Evolutionary conservation across 2,888 invertebrate genomes (phyloP).

Genomic region (Melinaea marsaeus): DNA sequence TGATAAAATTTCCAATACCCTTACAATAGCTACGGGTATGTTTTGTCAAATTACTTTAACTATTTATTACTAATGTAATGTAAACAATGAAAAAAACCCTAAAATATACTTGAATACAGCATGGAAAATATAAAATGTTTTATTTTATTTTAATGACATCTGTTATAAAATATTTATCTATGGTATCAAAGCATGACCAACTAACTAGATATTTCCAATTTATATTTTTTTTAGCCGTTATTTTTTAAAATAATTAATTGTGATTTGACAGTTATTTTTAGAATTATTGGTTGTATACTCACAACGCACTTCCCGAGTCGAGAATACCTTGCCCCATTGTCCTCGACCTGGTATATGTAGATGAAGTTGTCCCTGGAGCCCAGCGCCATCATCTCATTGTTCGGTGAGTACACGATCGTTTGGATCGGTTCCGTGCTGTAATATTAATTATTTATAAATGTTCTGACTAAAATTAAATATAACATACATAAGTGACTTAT

Average conservation of each 20-base stretch:
- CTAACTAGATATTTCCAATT: not conserved
- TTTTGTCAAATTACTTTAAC: too few relatives aligned
- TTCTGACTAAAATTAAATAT: too few relatives aligned
- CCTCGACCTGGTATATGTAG: conserved; percentile 91
- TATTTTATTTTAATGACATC: not conserved
- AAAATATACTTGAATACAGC: too few relatives aligned
- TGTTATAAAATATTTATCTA: not conserved
- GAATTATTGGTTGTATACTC: conserved; percentile 51
- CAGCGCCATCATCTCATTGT: conserved; percentile 88
- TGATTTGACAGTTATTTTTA: too few relatives aligned
- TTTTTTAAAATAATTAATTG: too few relatives aligned
- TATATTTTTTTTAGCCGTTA: too few relatives aligned
- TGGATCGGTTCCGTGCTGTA: conserved; percentile 78
- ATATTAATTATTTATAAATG: not conserved
- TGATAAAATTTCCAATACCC: too few relatives aligned
- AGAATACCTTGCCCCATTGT: conserved; percentile 85
- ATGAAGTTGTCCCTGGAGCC: conserved; percentile 94
- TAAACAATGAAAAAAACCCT: too few relatives aligned
- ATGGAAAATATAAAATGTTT: not conserved
- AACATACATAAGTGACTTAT: too few relatives aligned
- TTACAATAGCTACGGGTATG: too few relatives aligned
- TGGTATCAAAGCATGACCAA: not conserved
- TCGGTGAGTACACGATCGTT: conserved; percentile 87
- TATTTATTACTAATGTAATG: too few relatives aligned
- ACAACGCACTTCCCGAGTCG: conserved; percentile 92